These are phyloP conservation scores for Drosophila rubida DNA, from an alignment of 2,888 invertebrate species.

Conservation along the genomic window DNA sequence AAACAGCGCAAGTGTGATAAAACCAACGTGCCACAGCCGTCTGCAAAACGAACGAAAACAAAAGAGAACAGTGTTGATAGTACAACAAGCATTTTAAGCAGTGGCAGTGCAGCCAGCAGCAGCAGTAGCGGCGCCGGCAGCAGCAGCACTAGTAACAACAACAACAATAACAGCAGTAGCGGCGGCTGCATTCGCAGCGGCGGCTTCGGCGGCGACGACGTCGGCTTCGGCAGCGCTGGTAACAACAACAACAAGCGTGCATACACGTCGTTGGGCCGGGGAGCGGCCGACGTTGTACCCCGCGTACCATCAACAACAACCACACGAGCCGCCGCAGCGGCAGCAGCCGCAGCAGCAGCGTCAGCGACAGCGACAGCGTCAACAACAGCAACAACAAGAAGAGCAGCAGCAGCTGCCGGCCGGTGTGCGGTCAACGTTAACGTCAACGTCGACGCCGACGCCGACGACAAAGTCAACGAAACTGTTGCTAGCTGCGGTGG, in stretches of 20 bases:
- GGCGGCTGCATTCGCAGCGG: constrained; percentile 16
- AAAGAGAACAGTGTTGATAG: constrained; percentile 74
- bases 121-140: constrained; percentile 49
- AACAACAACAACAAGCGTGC: constrained; percentile 41
- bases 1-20: constrained; percentile 79
- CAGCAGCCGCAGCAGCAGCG: constrained; percentile 14
- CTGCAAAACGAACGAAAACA: constrained; percentile 71
- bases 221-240: constrained; percentile 24
- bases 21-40: constrained; percentile 68
- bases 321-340: constrained; percentile 29
- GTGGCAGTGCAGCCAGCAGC: constrained; percentile 56
- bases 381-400: constrained; percentile 18
- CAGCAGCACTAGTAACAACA: constrained; percentile 35
- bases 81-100: constrained; percentile 66
- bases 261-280: constrained; percentile 66
- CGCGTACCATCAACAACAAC: constrained; percentile 41
- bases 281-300: constrained; percentile 62
- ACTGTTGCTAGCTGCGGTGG: constrained; percentile 57
- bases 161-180: constrained; percentile 46
- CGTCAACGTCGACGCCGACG: no score
- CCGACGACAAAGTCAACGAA: constrained; percentile 30
- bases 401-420: constrained; percentile 58
- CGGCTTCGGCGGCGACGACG: background rate
- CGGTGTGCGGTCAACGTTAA: constrained; percentile 54
- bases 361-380: constrained; percentile 17